Percentiles rank a stretch among this genome's conserved stretches.
phyloP scores from a whole-genome alignment of 2,888 invertebrate genomes.

The Trypoxylon attenuatum region DNA sequence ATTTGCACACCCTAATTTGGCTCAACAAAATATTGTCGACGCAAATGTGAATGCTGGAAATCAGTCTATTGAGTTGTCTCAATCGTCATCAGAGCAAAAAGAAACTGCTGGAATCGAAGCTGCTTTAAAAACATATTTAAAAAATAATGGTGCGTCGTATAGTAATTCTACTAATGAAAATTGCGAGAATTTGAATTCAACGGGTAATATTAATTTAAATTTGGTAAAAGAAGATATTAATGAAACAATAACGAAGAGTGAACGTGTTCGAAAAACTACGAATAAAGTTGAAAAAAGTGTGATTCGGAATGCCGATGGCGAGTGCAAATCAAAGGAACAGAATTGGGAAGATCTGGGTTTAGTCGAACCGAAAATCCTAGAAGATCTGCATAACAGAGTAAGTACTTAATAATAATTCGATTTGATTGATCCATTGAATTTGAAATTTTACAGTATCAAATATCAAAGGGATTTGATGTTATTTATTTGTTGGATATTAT shows the following conservation, averaged over 20 bases:
- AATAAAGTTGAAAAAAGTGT: slow-evolving; percentile 28
- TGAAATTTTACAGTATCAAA: no score
- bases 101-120: no score
- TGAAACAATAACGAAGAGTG: slow-evolving; percentile 32
- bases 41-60: not conserved
- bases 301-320: slow-evolving; percentile 46
- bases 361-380: slow-evolving; percentile 78
- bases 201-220: slow-evolving; percentile 14
- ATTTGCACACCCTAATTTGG: no score
- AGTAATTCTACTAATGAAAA: no score
- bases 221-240: slow-evolving; percentile 2
- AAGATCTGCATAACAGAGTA: slow-evolving; percentile 84
- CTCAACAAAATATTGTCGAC: no score
- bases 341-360: slow-evolving; percentile 80
- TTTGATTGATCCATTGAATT: no score
- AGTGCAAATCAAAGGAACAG: slow-evolving; percentile 55
- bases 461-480: no score
- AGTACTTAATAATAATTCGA: slow-evolving; percentile 55
- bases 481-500: not conserved
- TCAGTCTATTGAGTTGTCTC: no score
- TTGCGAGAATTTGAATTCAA: no score
- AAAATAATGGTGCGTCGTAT: no score
- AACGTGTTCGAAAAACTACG: slow-evolving; percentile 23
- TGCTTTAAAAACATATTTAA: no score
- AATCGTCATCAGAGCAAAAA: no score